Conservation (phyloP, 2,113 vertebrate genomes). For the Notothenia coriiceps region DNA sequence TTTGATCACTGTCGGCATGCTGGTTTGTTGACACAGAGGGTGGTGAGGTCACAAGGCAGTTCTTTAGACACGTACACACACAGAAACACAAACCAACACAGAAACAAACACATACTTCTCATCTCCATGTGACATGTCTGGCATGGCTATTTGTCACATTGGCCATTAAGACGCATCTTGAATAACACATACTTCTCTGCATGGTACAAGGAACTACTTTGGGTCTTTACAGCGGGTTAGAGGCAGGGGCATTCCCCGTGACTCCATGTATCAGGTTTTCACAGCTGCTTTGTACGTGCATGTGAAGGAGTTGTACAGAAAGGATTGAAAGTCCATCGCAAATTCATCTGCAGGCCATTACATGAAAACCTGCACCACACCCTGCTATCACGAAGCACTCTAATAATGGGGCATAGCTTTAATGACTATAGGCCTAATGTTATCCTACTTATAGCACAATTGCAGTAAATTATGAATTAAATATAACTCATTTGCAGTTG, state of each 20-base stretch:
- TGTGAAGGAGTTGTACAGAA: neutral
- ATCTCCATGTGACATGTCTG: conserved; percentile 58
- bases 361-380: conserved; percentile 38
- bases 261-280: neutral
- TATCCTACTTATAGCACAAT: no score
- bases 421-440: neutral
- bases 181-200: conserved; percentile 39
- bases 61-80: neutral
- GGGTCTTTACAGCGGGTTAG: neutral
- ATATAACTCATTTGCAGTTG: no score
- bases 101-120: conserved; percentile 16
- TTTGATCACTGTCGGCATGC: conserved; percentile 15
- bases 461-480: no score
- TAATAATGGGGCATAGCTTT: neutral
- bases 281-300: neutral
- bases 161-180: conserved; percentile 30
- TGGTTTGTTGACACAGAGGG: conserved; percentile 10
- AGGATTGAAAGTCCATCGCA: neutral
- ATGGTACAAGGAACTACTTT: neutral
- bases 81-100: neutral
- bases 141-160: conserved; percentile 35
- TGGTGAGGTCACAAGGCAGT: conserved; percentile 21
- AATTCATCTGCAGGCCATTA: conserved; percentile 27
- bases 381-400: neutral
- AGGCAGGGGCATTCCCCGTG: neutral